Percentiles rank a stretch among this genome's conserved stretches.
These are phyloP conservation scores for Macaca mulatta DNA, from an alignment of 2,113 vertebrate genomes.

Conservation along the genomic window DNA sequence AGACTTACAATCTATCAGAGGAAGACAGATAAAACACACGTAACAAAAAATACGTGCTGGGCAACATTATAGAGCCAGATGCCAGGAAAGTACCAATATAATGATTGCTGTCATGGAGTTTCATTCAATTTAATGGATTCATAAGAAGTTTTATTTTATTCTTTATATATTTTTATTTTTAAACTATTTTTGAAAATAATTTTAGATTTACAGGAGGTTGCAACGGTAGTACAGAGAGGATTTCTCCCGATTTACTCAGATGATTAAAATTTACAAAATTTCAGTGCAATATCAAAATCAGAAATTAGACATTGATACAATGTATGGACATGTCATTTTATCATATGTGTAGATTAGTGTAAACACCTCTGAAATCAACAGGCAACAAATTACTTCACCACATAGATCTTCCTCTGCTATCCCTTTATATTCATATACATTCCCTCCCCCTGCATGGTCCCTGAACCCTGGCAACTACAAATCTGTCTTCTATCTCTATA, in stretches of 20 bases:
- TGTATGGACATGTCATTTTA: background rate
- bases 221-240: background rate
- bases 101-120: background rate
- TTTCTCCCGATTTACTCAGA: background rate
- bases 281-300: background rate
- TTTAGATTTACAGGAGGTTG: background rate
- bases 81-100: background rate
- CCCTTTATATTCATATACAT: background rate
- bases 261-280: background rate
- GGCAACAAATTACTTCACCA: background rate
- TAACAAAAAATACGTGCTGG: background rate
- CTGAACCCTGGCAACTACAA: background rate
- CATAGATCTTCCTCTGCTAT: background rate
- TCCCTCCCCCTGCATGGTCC: background rate
- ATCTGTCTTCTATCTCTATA: background rate
- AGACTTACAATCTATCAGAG: background rate
- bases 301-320: background rate
- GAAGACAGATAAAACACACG: background rate
- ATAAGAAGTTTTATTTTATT: background rate
- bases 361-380: background rate
- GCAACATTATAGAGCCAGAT: background rate
- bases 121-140: background rate
- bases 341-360: background rate
- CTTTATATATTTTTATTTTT: background rate
- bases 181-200: background rate